Percentiles rank a stretch among this genome's conserved stretches.
These are phyloP conservation scores for Thinocorus orbignyianus DNA, from an alignment of 2,113 vertebrate species.

Conservation along the genomic window DNA sequence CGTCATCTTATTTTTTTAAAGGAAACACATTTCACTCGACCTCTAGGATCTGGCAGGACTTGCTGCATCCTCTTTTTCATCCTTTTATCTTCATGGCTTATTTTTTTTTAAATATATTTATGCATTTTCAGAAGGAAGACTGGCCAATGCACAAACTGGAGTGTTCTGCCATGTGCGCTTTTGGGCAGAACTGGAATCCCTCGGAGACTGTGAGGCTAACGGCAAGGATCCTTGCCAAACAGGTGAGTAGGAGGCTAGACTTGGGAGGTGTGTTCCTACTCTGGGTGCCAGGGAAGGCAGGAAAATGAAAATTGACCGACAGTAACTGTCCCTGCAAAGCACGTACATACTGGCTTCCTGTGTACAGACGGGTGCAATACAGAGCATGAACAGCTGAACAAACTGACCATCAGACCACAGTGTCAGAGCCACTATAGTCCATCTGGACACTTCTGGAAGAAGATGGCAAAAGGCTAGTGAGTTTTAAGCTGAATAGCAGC, in stretches of 20 bases:
- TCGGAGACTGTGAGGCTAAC: slow-evolving; percentile 90
- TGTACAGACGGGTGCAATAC: not conserved
- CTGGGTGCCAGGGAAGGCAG: not conserved
- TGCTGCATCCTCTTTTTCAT: slow-evolving; percentile 31
- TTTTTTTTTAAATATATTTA: not conserved
- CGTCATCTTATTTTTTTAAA: slow-evolving; percentile 48
- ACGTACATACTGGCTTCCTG: not conserved
- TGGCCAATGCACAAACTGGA: slow-evolving; percentile 98
- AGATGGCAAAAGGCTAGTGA: not conserved
- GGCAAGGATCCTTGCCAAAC: slow-evolving; percentile 89
- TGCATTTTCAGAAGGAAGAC: slow-evolving; percentile 84
- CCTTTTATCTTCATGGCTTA: not conserved
- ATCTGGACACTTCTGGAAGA: not conserved
- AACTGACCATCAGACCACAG: not conserved
- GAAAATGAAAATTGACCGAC: not conserved
- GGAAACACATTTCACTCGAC: slow-evolving; percentile 73
- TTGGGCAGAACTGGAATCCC: slow-evolving; percentile 90
- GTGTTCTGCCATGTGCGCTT: slow-evolving; percentile 88
- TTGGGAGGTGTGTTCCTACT: not conserved
- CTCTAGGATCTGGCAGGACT: slow-evolving; percentile 30
- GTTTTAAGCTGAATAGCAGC: not conserved
- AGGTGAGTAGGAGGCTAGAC: slow-evolving; percentile 76
- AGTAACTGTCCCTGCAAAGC: not conserved
- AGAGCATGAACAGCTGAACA: not conserved
- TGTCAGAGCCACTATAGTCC: not conserved